phyloP scores from a whole-genome alignment of 2,797 vertebrate species.

The Poeciliopsis gracilis region DNA sequence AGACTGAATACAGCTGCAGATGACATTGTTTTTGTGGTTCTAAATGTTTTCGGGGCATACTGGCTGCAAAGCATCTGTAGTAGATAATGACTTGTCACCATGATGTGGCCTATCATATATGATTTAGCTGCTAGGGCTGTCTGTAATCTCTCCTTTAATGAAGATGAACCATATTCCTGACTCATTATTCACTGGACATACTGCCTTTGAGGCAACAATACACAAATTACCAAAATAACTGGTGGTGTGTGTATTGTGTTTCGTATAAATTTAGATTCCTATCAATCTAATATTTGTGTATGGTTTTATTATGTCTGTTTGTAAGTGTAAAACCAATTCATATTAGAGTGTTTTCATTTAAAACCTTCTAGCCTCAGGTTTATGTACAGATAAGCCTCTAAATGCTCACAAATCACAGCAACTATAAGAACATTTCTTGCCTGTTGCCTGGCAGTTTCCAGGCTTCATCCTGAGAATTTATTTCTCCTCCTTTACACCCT shows the following conservation, averaged over 20 bases:
- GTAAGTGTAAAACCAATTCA: neutral
- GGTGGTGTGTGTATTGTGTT: neutral
- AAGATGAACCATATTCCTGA: conserved; percentile 41
- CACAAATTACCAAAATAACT: neutral
- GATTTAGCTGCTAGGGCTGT: conserved; percentile 39
- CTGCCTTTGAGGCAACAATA: conserved; percentile 19
- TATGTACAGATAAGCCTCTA: neutral
- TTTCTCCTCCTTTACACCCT: neutral
- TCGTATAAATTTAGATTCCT: neutral
- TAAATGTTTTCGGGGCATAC: conserved; percentile 46
- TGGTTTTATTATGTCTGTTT: neutral
- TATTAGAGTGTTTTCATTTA: neutral
- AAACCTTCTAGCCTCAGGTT: neutral
- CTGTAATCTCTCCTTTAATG: conserved; percentile 50
- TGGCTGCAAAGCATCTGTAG: conserved; percentile 36
- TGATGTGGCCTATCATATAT: conserved; percentile 42
- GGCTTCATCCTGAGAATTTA: neutral
- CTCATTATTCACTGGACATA: conserved; percentile 19
- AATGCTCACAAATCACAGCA: neutral
- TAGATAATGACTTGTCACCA: conserved; percentile 53
- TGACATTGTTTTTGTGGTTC: conserved; percentile 42
- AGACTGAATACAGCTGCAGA: conserved; percentile 16
- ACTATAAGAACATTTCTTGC: neutral
- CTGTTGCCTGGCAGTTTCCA: neutral
- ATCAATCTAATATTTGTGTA: neutral